phyloP scores from a whole-genome alignment of 2,797 vertebrate genomes.

The Austrolebias charrua region DNA sequence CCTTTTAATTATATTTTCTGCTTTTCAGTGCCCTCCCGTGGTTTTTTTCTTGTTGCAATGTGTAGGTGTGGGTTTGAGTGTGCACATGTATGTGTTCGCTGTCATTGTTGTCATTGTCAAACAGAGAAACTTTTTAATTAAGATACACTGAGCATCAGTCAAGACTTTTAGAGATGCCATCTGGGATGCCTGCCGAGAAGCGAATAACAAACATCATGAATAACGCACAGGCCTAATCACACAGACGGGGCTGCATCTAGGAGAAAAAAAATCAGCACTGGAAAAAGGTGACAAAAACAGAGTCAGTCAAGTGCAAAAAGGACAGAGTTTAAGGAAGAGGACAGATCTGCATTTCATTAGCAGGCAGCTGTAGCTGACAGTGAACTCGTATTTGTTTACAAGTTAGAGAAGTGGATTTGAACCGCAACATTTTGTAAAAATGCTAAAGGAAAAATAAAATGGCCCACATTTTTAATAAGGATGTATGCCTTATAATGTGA shows the following conservation, averaged over 20 bases:
- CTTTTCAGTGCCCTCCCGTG: constrained; percentile 49
- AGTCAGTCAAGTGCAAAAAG: constrained; percentile 53
- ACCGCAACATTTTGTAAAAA: constrained; percentile 16
- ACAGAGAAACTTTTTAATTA: constrained; percentile 81
- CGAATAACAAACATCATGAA: constrained; percentile 76
- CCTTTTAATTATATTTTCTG: constrained; percentile 29
- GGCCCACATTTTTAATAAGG: constrained; percentile 13
- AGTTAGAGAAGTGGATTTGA: constrained; percentile 15
- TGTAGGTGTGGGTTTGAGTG: constrained; percentile 23
- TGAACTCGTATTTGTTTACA: constrained; percentile 16
- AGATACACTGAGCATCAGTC: constrained; percentile 80
- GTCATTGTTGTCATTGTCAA: constrained; percentile 60
- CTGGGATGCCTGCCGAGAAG: constrained; percentile 74
- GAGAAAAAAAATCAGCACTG: constrained; percentile 5
- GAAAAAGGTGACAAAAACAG: constrained; percentile 41
- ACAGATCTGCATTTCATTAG: constrained; percentile 20
- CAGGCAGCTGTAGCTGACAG: constrained; percentile 18
- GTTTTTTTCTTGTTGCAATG: constrained; percentile 28
- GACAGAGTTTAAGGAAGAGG: constrained; percentile 8
- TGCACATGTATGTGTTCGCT: constrained; percentile 33
- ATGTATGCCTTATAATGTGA: neutral
- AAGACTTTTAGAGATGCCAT: constrained; percentile 79
- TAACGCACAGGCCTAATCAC: constrained; percentile 53
- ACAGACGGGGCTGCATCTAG: constrained; percentile 30
- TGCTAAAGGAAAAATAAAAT: constrained; percentile 1